Conservation (phyloP, 64 coral and sea anemone species). For the Dendrophyllia cribrosa region DNA sequence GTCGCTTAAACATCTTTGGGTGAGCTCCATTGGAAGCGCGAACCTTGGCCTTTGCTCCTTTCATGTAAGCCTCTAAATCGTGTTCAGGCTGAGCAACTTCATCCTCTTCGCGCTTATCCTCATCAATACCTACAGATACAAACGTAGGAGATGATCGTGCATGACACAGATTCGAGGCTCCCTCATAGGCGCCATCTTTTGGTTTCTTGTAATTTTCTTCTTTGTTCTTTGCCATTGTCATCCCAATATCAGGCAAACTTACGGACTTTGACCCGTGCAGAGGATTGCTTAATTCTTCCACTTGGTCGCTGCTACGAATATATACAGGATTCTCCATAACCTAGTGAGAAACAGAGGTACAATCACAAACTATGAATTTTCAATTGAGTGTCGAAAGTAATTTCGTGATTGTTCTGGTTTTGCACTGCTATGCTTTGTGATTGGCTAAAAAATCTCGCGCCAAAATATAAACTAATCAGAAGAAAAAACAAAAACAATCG, state of each 20-base stretch:
- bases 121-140: neutral
- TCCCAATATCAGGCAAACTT: neutral
- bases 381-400: neutral
- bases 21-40: slow-evolving; percentile 24
- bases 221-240: neutral
- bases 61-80: neutral
- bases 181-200: neutral
- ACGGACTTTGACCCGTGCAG: neutral
- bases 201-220: slow-evolving; percentile 24
- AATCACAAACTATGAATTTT: neutral
- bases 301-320: neutral
- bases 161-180: neutral
- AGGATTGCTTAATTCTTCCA: neutral
- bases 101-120: neutral
- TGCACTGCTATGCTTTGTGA: neutral
- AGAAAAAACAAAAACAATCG: too few species aligned
- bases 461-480: too few species aligned
- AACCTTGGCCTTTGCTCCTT: neutral
- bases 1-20: neutral
- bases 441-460: too few species aligned
- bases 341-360: neutral
- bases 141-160: neutral
- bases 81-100: neutral
- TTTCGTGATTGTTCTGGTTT: neutral
- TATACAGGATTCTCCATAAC: slow-evolving; percentile 19